These are phyloP conservation scores for Euzophera pinguis DNA, from an alignment of 2,888 invertebrate genomes.

Conservation along the genomic window DNA sequence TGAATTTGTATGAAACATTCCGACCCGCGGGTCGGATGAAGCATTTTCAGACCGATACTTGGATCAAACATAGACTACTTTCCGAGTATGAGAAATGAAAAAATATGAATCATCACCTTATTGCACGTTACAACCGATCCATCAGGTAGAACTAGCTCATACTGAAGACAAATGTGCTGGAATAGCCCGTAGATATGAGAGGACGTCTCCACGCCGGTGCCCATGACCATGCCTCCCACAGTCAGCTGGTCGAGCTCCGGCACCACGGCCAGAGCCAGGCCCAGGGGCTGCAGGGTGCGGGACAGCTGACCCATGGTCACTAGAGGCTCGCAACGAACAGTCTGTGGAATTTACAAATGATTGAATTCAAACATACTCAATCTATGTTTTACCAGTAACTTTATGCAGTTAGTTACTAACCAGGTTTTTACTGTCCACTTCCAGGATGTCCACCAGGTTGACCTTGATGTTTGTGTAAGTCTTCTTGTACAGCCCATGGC, in stretches of 20 bases:
- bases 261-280: slow-evolving; percentile 88
- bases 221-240: slow-evolving; percentile 90
- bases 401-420: slow-evolving; percentile 61
- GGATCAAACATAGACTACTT: too few species aligned
- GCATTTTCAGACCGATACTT: too few species aligned
- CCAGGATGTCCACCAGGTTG: slow-evolving; percentile 88
- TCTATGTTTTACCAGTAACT: too few species aligned
- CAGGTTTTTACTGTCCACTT: slow-evolving; percentile 81
- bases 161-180: slow-evolving; percentile 88
- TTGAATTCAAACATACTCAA: too few species aligned
- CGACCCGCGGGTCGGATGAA: too few species aligned
- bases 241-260: slow-evolving; percentile 92
- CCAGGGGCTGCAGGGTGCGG: slow-evolving; percentile 83
- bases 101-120: too few species aligned
- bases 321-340: slow-evolving; percentile 87
- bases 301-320: slow-evolving; percentile 92
- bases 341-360: slow-evolving; percentile 66
- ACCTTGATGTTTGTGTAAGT: slow-evolving; percentile 83
- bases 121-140: slow-evolving; percentile 86
- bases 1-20: too few species aligned
- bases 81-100: too few species aligned
- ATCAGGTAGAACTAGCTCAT: slow-evolving; percentile 87
- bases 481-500: slow-evolving; percentile 86
- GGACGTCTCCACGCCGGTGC: slow-evolving; percentile 89
- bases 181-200: slow-evolving; percentile 89